Base-by-base conservation (phyloP, 2,113 vertebrate species). In the Corynorhinus townsendii region DNA sequence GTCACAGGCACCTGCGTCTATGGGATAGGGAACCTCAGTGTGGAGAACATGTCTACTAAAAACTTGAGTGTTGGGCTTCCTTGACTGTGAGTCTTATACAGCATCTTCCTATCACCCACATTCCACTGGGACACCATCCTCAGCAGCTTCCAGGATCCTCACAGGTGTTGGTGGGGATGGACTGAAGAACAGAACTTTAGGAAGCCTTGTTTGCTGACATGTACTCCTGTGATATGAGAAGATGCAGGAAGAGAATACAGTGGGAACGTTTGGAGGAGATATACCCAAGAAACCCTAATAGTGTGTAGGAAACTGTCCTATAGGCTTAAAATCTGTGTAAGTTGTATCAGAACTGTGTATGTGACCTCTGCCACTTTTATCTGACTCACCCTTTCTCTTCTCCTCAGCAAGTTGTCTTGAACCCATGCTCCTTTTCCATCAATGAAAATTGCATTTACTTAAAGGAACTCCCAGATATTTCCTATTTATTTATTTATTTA, bases 201-300 rank as follows among this genome's bases (percentile, higher is more conserved):
- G 66, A 56, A 82, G 35, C 43, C 7, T 0, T 2, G 1, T 71
- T 43, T 66, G 4, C 28, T 54, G 22, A 10, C 24, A 20, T 9
- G 19, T 16, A 11, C 3, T 92, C 15, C 62, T 43, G 20, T 64
- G 69, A 59, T 54, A 9, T 40, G 79, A 16, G 59, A 90, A 85
- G 66, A 76, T 17, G 6, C 20, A 40, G 59, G 47, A n/a, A 38
- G 47, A 80, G 19, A 43, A 43, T 17, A 71, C 35, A 38, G 28
- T 30, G 10, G 15, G 12, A 10, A 33, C 0, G 0, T 26, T 24
- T 9, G 62, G 28, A 30, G 28, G 5, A 4, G 20, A 1, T 5
- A 4, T 11, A 73, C 7, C n/a, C 28, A 52, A 20, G 71, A 81
- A 85, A 68, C 19, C 3, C 28, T 9, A 38, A 15, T 1, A 28